A percentile compares a stretch with the other conserved stretches of the same genome.
Conservation (phyloP, 2,888 invertebrate species). For the Yponomeuta sedellus region DNA sequence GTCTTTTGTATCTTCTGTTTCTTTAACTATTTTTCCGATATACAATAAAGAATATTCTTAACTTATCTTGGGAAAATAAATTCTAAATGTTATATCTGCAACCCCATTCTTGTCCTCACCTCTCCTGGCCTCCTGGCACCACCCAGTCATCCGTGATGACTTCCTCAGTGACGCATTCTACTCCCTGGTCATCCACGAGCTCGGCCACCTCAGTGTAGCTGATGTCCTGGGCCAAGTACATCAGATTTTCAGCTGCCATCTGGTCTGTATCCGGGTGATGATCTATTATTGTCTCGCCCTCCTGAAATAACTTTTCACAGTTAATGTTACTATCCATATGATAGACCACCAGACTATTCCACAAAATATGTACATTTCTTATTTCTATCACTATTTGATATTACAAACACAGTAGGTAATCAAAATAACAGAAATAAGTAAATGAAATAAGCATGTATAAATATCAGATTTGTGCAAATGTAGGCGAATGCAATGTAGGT, state of each 20-base stretch:
- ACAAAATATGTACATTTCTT: no score
- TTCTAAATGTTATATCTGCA: constrained; percentile 1
- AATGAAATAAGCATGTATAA: no score
- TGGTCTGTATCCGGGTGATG: constrained; percentile 73
- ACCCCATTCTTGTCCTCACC: constrained; percentile 50
- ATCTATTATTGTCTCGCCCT: constrained; percentile 58
- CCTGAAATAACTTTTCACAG: constrained; percentile 28
- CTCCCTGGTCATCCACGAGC: constrained; percentile 52
- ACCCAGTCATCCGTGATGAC: constrained; percentile 90
- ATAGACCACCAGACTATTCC: no score
- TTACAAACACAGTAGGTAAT: no score
- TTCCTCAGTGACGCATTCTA: constrained; percentile 84
- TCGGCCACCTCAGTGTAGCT: constrained; percentile 58
- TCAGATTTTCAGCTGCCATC: constrained; percentile 80
- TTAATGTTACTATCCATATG: neutral
- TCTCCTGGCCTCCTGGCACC: constrained; percentile 82
- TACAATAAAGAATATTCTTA: no score
- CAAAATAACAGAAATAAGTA: no score
- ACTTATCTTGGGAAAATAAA: neutral
- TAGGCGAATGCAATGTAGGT: no score
- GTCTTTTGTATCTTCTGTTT: no score
- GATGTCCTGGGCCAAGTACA: constrained; percentile 78
- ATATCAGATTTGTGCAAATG: no score
- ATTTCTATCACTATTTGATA: no score
- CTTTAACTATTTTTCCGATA: no score